A percentile compares a stretch with the other conserved stretches of the same genome.
These are phyloP conservation scores for Marronus borbonicus DNA, from an alignment of 2,888 invertebrate genomes.

Conservation along the genomic window DNA sequence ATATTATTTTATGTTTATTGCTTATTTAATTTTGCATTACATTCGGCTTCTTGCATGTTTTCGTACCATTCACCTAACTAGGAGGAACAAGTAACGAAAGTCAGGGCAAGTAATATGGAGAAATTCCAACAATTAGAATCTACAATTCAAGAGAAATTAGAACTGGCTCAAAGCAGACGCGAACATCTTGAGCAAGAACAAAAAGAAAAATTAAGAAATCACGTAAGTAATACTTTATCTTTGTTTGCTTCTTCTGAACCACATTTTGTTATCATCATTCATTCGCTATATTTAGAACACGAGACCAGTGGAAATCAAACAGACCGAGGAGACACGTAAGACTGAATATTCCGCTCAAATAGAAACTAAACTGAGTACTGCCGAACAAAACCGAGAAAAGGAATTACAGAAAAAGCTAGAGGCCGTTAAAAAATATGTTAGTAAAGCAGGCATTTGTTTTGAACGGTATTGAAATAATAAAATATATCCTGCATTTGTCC, in stretches of 20 bases:
- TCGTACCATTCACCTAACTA: constrained; percentile 62
- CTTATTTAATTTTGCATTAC: constrained; percentile 36
- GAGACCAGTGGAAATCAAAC: constrained; percentile 77
- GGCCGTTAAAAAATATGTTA: constrained; percentile 86
- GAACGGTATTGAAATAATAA: background rate
- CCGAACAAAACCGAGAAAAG: constrained; percentile 87
- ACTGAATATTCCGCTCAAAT: constrained; percentile 71
- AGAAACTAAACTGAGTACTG: constrained; percentile 82
- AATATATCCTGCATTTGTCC: background rate
- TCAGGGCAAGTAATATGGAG: constrained; percentile 79
- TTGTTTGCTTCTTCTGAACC: constrained; percentile 54
- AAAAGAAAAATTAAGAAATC: constrained; percentile 83
- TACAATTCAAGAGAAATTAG: constrained; percentile 80
- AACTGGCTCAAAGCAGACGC: constrained; percentile 80
- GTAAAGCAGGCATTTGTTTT: constrained; percentile 43
- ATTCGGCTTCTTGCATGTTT: constrained; percentile 48
- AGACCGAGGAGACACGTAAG: constrained; percentile 65
- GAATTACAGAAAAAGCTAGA: constrained; percentile 90
- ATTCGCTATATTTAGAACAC: constrained; percentile 69
- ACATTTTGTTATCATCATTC: constrained; percentile 55
- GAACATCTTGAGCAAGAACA: constrained; percentile 84
- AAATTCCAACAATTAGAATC: constrained; percentile 80
- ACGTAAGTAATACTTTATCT: constrained; percentile 74
- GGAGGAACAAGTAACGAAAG: constrained; percentile 84
- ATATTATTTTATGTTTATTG: constrained; percentile 19